These are phyloP conservation scores for Beris chalybata DNA, from an alignment of 2,888 invertebrate species.

Conservation along the genomic window DNA sequence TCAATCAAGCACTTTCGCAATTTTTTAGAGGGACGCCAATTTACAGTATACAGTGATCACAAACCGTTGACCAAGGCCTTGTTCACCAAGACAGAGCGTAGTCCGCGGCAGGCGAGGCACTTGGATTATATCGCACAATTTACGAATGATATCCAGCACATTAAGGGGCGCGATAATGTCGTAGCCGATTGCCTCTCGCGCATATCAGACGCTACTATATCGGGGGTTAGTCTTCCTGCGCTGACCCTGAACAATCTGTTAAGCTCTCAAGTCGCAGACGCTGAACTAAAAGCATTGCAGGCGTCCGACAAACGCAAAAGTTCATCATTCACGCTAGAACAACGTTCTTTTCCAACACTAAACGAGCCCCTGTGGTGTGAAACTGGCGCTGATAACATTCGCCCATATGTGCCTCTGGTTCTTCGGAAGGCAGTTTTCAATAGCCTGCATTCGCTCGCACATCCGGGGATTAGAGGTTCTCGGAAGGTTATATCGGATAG, in stretches of 20 bases:
- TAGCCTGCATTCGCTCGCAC: not conserved
- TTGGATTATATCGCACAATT: too few species aligned
- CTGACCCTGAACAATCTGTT: not conserved
- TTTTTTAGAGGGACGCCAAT: not conserved
- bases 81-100: too few species aligned
- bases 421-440: not conserved
- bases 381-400: not conserved
- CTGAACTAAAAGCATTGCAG: not conserved
- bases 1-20: not conserved
- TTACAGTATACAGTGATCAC: too few species aligned
- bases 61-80: too few species aligned
- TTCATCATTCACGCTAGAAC: not conserved
- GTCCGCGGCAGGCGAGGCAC: too few species aligned
- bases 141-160: too few species aligned
- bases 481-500: not conserved
- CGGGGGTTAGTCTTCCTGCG: not conserved
- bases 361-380: not conserved
- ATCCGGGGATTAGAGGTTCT: not conserved
- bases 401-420: not conserved
- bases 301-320: not conserved
- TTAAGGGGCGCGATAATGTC: too few species aligned
- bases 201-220: not conserved
- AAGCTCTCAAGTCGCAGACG: not conserved
- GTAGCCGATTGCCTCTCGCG: not conserved
- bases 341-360: not conserved